Evolutionary conservation across 2,113 vertebrate species (phyloP).

Genomic region (Pandion haliaetus): DNA sequence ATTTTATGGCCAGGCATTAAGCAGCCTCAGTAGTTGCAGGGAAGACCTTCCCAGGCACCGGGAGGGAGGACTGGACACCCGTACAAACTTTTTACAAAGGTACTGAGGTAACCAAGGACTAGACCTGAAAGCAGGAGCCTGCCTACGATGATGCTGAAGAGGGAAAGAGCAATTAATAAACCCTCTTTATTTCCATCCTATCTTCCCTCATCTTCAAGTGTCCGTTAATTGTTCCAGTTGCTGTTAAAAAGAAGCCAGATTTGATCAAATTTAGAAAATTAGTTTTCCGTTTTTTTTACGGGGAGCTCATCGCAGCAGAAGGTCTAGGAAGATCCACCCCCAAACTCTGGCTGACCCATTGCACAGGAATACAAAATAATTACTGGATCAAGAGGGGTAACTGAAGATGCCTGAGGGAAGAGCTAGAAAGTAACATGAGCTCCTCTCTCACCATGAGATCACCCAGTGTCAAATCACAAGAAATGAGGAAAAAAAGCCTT

Average conservation of each 20-base stretch:
- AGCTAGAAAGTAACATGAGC: not conserved
- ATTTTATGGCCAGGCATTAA: not conserved
- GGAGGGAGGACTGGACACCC: not conserved
- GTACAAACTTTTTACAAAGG: not conserved
- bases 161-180: not conserved
- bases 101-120: not conserved
- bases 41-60: not conserved
- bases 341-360: not conserved
- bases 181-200: not conserved
- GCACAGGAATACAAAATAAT: not conserved
- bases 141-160: not conserved
- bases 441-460: not conserved
- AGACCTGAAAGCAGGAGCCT: not conserved
- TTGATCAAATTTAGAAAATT: not conserved
- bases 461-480: not conserved
- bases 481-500: not conserved
- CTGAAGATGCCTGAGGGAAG: not conserved
- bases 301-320: not conserved
- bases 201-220: not conserved
- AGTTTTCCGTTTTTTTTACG: not conserved
- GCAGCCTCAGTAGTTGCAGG: not conserved
- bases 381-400: not conserved
- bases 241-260: not conserved
- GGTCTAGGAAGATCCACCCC: not conserved
- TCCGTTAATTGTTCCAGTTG: not conserved